Evolutionary conservation across 2,888 invertebrate genomes (phyloP), one percentile per base, ranked within the genome.

Genomic region (Pollenia angustigena): DNA sequence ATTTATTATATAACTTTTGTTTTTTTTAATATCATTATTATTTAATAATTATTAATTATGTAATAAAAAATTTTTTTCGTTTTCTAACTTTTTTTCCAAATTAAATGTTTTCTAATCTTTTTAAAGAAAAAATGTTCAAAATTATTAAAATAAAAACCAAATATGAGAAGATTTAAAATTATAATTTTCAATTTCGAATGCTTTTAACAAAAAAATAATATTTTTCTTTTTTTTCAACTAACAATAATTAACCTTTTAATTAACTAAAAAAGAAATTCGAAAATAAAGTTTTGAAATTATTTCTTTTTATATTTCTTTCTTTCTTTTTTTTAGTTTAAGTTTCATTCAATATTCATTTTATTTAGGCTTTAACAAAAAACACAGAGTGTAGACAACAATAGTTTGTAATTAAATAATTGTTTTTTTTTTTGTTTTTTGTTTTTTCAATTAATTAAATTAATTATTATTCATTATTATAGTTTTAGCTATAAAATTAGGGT

Each of bases 351-450:
- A 18, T n/a, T 80, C 74, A n/a, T 78, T 54, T 68, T 69, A 62
- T 79, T 81, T 74, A 80, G 62, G 74, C 74, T 85, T 85, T 85
- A 74, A 85, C 81, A 76, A 85, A 80, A 81, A 82, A 82, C 75
- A 82, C 82, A 76, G 82, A 76, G 75, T 75, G 82, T 82, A 81
- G 82, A 76, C 82, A 82, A 82, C 82, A 82, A 82, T 69, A 82
- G 46, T 82, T 69, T 76, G 50, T 50, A 64, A 56, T 71, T 54
- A 42, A 54, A 54, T 71, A 42, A 32, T 32, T 69, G 10, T 69
- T 69, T 78, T 10, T 56, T 11, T 4, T 44, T 60, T 32, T 69
- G 10, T 69, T 69, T 78, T 10, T 56, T 11, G 10, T 44, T 60
- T 50, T 23, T 32, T 32, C 32, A 32, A 32, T 44, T 0, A 54